A percentile compares a stretch with the other conserved stretches of the same genome.
These are phyloP conservation scores for Scalopus aquaticus DNA, from an alignment of 2,113 vertebrate species.

Conservation along the genomic window DNA sequence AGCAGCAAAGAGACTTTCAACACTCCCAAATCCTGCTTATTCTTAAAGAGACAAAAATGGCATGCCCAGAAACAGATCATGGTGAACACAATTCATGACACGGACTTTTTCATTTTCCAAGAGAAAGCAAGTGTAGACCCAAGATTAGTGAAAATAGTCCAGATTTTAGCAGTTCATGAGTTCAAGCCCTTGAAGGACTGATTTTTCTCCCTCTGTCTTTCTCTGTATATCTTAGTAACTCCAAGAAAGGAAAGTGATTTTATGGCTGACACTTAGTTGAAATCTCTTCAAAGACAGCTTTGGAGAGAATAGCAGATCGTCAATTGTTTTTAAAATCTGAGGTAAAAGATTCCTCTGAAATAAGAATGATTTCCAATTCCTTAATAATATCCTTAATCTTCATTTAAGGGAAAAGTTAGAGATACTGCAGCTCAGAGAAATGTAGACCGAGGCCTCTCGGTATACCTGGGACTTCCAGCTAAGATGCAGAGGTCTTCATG, in stretches of 20 bases:
- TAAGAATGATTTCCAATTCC: slow-evolving; percentile 56
- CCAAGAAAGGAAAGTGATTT: slow-evolving; percentile 25
- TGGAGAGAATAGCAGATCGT: slow-evolving; percentile 33
- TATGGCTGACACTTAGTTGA: slow-evolving; percentile 24
- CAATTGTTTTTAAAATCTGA: slow-evolving; percentile 62
- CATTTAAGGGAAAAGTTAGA: not conserved
- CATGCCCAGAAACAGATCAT: not conserved
- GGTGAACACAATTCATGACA: not conserved
- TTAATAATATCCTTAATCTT: slow-evolving; percentile 54
- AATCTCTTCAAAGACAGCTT: not conserved
- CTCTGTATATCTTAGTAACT: slow-evolving; percentile 6
- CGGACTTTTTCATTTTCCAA: slow-evolving; percentile 68
- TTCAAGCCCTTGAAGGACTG: not conserved
- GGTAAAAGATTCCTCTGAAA: slow-evolving; percentile 66
- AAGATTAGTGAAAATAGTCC: slow-evolving; percentile 64
- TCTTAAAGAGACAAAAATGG: not conserved
- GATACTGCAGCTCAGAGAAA: not conserved
- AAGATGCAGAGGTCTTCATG: not conserved
- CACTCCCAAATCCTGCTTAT: not conserved
- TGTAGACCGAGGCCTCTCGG: not conserved
- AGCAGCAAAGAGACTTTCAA: not conserved
- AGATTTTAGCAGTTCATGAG: slow-evolving; percentile 69
- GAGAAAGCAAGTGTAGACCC: slow-evolving; percentile 72
- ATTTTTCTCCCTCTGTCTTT: not conserved
- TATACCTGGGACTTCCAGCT: not conserved